phyloP scores from a whole-genome alignment of 2,113 vertebrate genomes.

The Thermophis baileyi region DNA sequence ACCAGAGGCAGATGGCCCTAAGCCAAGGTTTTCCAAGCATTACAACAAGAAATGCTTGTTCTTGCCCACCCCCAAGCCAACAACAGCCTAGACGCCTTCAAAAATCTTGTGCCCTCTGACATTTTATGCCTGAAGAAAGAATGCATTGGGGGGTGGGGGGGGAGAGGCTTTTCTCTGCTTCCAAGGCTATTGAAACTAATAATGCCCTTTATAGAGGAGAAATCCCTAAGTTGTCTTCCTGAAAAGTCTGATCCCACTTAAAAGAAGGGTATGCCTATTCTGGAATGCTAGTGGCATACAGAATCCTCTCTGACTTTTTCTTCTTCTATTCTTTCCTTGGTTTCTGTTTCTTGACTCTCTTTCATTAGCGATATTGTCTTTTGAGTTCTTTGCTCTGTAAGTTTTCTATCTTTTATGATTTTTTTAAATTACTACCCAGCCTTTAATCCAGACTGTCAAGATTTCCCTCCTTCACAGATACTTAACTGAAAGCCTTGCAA shows the following conservation, averaged over 20 bases:
- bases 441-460: not conserved
- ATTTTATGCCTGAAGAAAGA: constrained; percentile 25
- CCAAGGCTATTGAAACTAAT: not conserved
- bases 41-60: constrained; percentile 23
- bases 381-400: not conserved
- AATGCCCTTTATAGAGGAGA: not conserved
- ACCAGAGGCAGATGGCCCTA: not conserved
- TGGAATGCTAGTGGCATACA: not conserved
- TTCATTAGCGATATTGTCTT: not conserved
- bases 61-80: not conserved
- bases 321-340: not conserved
- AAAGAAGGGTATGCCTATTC: not conserved
- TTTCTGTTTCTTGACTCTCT: not conserved
- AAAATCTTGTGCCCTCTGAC: not conserved
- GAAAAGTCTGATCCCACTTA: not conserved
- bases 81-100: not conserved
- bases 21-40: not conserved
- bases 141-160: not conserved
- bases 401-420: not conserved
- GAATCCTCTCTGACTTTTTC: not conserved
- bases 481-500: not conserved
- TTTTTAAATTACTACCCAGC: not conserved
- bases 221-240: not conserved
- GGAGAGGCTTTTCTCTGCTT: not conserved
- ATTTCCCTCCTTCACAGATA: not conserved